phyloP scores from a whole-genome alignment of 2,888 invertebrate species.

The Drosophila yooni region DNA sequence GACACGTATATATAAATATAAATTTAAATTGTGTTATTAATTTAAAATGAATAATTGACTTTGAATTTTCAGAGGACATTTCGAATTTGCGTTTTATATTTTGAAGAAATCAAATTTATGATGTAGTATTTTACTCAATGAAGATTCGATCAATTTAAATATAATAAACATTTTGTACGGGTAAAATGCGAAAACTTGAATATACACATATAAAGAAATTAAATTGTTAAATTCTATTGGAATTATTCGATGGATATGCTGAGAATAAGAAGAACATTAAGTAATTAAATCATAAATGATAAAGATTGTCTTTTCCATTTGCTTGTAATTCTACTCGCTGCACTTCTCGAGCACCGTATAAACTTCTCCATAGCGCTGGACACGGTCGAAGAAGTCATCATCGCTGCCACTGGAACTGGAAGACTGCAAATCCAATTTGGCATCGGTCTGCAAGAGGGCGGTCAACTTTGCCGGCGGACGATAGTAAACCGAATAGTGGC shows the following conservation, averaged over 20 bases:
- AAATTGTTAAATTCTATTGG: background rate
- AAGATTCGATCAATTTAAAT: background rate
- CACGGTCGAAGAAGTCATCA: constrained; percentile 63
- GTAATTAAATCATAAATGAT: background rate
- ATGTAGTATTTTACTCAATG: background rate
- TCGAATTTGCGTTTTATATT: background rate
- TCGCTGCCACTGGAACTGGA: constrained; percentile 67
- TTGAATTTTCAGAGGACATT: background rate
- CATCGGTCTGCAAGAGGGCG: constrained; percentile 18
- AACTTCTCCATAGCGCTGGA: constrained; percentile 66
- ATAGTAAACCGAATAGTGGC: constrained; percentile 75
- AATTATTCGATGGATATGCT: background rate
- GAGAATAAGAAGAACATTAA: background rate
- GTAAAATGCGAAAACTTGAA: background rate
- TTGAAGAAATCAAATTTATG: background rate
- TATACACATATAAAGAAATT: background rate
- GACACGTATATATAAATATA: background rate
- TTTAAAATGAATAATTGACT: background rate
- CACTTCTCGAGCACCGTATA: constrained; percentile 45
- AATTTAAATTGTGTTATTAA: background rate
- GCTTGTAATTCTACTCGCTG: constrained; percentile 23
- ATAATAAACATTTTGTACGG: background rate
- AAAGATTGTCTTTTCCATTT: background rate
- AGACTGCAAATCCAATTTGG: constrained; percentile 7
- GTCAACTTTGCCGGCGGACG: constrained; percentile 63